Evolutionary conservation across 2,888 invertebrate species (phyloP).

Genomic region (Chaetogeoica ovagalla): DNA sequence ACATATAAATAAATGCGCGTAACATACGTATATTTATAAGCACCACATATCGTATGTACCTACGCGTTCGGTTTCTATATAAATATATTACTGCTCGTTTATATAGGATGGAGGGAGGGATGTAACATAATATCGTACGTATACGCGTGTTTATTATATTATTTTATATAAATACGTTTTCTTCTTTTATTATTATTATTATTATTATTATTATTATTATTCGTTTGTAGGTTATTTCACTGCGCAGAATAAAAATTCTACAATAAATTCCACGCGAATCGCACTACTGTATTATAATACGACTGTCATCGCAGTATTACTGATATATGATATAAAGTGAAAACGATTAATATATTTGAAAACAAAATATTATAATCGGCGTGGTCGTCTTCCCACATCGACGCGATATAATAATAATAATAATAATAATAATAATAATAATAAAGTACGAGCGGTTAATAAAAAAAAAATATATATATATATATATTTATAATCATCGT

Average conservation of each 20-base stretch:
- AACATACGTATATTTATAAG: background rate
- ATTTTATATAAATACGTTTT: background rate
- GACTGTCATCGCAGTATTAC: background rate
- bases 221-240: conserved; percentile 35
- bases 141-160: too few species aligned
- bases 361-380: background rate
- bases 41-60: background rate
- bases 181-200: background rate
- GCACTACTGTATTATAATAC: background rate
- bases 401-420: too few species aligned
- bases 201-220: background rate
- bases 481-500: background rate
- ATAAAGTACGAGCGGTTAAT: too few species aligned
- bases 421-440: too few species aligned
- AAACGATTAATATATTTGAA: conserved; percentile 7
- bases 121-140: background rate
- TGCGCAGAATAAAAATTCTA: conserved; percentile 29
- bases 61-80: background rate
- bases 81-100: too few species aligned
- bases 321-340: background rate
- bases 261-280: background rate
- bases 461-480: too few species aligned
- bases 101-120: conserved; percentile 16
- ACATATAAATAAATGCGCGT: too few species aligned
- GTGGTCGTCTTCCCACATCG: too few species aligned